phyloP scores from a whole-genome alignment of 2,888 invertebrate species.

The Drosophila dives region DNA sequence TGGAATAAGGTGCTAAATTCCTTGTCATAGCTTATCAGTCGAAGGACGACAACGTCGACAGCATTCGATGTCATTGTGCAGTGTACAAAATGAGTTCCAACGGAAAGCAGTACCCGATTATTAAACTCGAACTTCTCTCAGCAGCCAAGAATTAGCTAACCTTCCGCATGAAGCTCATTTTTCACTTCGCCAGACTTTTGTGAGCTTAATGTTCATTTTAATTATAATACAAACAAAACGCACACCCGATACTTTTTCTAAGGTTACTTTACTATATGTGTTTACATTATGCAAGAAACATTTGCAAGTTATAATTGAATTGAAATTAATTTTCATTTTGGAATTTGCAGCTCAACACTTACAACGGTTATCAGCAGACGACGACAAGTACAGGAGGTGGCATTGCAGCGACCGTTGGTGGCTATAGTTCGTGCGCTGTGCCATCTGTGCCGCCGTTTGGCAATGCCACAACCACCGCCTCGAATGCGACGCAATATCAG shows the following conservation, averaged over 20 bases:
- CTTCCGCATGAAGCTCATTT: background rate
- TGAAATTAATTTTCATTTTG: background rate
- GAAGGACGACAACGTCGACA: background rate
- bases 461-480: slow-evolving; percentile 80
- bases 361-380: slow-evolving; percentile 52
- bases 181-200: background rate
- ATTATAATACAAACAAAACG: background rate
- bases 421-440: slow-evolving; percentile 80
- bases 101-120: background rate
- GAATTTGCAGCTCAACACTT: slow-evolving; percentile 53
- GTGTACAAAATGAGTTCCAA: background rate
- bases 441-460: slow-evolving; percentile 80
- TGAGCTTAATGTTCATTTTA: background rate
- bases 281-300: background rate
- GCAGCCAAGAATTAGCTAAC: background rate
- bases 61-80: background rate
- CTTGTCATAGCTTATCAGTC: background rate
- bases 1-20: background rate
- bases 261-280: background rate
- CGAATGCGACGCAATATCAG: slow-evolving; percentile 71
- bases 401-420: slow-evolving; percentile 42
- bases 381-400: slow-evolving; percentile 39
- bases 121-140: background rate
- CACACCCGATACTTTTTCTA: background rate
- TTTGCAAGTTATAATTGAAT: background rate